These are phyloP conservation scores for Dicrostonyx torquatus DNA, from an alignment of 2,797 vertebrate species.

Conservation along the genomic window DNA sequence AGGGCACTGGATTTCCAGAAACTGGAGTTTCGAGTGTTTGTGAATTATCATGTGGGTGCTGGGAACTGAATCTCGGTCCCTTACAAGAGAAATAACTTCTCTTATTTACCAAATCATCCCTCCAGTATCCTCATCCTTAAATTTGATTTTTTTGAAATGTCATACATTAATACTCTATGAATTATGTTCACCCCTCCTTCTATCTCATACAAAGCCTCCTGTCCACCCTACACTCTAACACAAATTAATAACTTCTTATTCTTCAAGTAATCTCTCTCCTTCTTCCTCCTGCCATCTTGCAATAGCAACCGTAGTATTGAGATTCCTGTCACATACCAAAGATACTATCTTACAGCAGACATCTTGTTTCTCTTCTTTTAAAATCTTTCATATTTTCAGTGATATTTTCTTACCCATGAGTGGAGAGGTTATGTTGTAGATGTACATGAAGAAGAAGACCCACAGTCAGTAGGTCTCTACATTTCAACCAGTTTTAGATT, in stretches of 20 bases:
- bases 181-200: background rate
- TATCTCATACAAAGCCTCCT: fast-evolving
- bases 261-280: no score
- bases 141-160: background rate
- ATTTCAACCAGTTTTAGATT: no score
- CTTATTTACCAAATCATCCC: background rate
- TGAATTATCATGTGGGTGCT: background rate
- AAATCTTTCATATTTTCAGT: background rate
- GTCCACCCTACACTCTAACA: background rate
- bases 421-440: background rate
- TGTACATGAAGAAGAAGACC: background rate
- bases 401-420: background rate
- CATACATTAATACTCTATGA: background rate
- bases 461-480: background rate
- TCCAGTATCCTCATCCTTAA: background rate
- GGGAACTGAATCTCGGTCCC: background rate
- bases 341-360: background rate
- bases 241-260: no score
- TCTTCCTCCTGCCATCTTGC: background rate
- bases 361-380: background rate
- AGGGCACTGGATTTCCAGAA: background rate
- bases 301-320: background rate
- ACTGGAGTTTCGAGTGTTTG: background rate
- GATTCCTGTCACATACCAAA: background rate
- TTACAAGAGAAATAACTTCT: background rate